These are phyloP conservation scores for Pachycephus smyrnensis DNA, from an alignment of 2,888 invertebrate species.

Conservation along the genomic window DNA sequence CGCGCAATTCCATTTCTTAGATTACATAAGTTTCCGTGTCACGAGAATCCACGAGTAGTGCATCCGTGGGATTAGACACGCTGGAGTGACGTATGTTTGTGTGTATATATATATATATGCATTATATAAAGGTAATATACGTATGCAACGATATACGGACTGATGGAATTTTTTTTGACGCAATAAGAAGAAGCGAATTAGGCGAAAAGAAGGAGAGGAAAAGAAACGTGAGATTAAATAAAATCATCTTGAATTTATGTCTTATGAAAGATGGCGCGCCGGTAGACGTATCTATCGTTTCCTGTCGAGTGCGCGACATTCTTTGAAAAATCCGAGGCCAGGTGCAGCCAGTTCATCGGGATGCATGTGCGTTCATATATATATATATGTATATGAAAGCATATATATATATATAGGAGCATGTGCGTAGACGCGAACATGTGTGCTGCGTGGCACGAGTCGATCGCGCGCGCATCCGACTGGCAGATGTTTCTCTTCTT, in stretches of 20 bases:
- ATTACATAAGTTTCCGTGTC: background rate
- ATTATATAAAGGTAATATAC: too few species aligned
- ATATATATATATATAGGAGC: background rate
- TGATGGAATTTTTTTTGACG: background rate
- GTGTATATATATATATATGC: too few species aligned
- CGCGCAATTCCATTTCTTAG: slow-evolving; percentile 7
- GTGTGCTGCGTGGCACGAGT: slow-evolving; percentile 34
- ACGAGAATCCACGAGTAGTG: background rate
- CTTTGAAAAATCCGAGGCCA: slow-evolving; percentile 3
- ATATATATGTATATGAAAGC: slow-evolving; percentile 3
- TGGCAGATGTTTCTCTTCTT: slow-evolving; percentile 40
- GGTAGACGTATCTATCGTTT: background rate
- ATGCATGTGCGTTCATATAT: slow-evolving; percentile 9
- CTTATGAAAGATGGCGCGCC: background rate
- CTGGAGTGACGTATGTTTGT: background rate
- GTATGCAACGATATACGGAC: too few species aligned
- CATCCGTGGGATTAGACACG: background rate
- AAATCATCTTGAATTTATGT: background rate
- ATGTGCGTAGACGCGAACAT: background rate
- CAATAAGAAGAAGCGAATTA: background rate
- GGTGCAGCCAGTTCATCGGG: slow-evolving; percentile 4
- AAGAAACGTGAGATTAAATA: background rate
- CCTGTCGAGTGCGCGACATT: background rate
- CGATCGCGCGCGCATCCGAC: slow-evolving; percentile 23
- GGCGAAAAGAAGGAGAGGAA: background rate